phyloP scores from a whole-genome alignment of 2,797 vertebrate genomes.

The Chrysocyon brachyurus region DNA sequence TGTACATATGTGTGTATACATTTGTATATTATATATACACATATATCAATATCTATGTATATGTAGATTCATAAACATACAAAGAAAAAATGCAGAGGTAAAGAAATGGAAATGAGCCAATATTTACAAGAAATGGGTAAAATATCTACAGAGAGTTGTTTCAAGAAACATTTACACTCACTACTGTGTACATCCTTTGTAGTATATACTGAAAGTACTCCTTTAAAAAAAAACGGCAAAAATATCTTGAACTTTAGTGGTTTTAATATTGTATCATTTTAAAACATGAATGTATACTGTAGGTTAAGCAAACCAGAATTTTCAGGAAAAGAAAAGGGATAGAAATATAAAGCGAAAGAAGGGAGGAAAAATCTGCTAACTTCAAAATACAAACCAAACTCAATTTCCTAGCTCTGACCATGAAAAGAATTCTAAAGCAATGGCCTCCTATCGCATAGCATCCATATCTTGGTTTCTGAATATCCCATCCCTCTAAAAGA shows the following conservation, averaged over 20 bases:
- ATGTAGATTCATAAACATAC: background rate
- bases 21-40: background rate
- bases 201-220: background rate
- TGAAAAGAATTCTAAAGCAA: background rate
- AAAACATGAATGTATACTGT: background rate
- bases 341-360: background rate
- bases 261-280: background rate
- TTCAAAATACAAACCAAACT: background rate
- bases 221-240: background rate
- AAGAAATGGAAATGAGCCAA: background rate
- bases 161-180: background rate
- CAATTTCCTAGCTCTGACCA: background rate
- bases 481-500: background rate
- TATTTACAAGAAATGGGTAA: background rate
- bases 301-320: conserved; percentile 1
- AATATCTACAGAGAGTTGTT: background rate
- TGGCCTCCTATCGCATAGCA: background rate
- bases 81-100: background rate
- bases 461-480: background rate
- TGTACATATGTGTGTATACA: background rate
- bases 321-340: background rate
- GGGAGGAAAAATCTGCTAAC: background rate
- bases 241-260: background rate
- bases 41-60: background rate
- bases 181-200: background rate